A percentile compares a stretch with the other conserved stretches of the same genome.
Conservation (phyloP, 2,888 invertebrate genomes). For the Dyspetes luteomarginatus region DNA sequence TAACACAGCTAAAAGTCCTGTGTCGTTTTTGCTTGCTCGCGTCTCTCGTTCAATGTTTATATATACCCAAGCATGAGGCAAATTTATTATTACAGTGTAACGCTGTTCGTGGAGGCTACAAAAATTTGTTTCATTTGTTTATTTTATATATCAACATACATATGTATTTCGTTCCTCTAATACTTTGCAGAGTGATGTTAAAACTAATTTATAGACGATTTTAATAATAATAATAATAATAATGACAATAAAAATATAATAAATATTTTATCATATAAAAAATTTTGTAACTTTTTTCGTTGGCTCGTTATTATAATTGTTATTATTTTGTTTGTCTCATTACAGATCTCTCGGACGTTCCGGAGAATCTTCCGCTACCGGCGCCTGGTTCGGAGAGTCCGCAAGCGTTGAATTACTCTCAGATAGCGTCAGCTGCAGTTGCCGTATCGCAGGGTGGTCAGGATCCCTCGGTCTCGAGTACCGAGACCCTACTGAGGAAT, state of each 20-base stretch:
- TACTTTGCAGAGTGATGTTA: not conserved
- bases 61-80: conserved; percentile 22
- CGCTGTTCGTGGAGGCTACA: not conserved
- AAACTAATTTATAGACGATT: too few relatives aligned
- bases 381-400: conserved; percentile 85
- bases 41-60: conserved; percentile 42
- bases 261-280: too few relatives aligned
- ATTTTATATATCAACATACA: not conserved
- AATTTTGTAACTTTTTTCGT: not conserved
- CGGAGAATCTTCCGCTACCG: conserved; percentile 88
- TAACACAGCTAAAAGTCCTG: conserved; percentile 37
- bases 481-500: conserved; percentile 96
- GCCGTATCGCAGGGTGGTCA: conserved; percentile 85
- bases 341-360: conserved; percentile 91
- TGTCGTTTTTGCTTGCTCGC: conserved; percentile 46
- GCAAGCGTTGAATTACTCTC: conserved; percentile 93
- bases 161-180: not conserved
- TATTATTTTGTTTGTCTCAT: conserved; percentile 65
- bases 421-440: conserved; percentile 88
- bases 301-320: conserved; percentile 7
- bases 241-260: too few relatives aligned
- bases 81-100: conserved; percentile 54
- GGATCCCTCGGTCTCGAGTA: conserved; percentile 90
- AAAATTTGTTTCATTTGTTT: not conserved
- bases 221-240: too few relatives aligned